phyloP scores from a whole-genome alignment of 2,797 vertebrate genomes.

The Prunella strophiata region DNA sequence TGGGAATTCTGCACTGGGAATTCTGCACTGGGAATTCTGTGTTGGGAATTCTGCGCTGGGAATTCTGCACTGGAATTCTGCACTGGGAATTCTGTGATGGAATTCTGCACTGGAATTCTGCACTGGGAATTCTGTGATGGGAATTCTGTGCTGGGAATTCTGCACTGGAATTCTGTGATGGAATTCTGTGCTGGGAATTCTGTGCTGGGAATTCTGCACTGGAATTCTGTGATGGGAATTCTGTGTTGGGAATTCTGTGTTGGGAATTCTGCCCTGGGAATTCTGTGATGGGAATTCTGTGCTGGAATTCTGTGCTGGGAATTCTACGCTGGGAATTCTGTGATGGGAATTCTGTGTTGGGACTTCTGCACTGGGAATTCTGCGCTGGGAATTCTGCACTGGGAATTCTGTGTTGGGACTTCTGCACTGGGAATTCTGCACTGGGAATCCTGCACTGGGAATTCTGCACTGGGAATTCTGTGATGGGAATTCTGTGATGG shows the following conservation, averaged over 20 bases:
- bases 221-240: too few relatives aligned
- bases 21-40: too few relatives aligned
- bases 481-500: too few relatives aligned
- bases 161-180: too few relatives aligned
- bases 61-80: accelerated
- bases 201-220: too few relatives aligned
- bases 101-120: too few relatives aligned
- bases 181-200: not conserved
- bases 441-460: not conserved
- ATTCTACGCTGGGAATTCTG: too few relatives aligned
- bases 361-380: too few relatives aligned
- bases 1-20: too few relatives aligned
- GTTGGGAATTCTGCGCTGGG: accelerated
- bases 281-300: not conserved
- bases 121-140: not conserved
- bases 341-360: accelerated
- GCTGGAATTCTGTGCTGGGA: not conserved
- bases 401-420: too few relatives aligned
- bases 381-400: accelerated
- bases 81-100: not conserved
- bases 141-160: too few relatives aligned
- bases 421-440: accelerated
- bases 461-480: accelerated
- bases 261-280: not conserved
- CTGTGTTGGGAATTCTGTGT: too few relatives aligned